phyloP scores from a whole-genome alignment of 2,888 invertebrate genomes.

The Caenorhabditis imperialis region DNA sequence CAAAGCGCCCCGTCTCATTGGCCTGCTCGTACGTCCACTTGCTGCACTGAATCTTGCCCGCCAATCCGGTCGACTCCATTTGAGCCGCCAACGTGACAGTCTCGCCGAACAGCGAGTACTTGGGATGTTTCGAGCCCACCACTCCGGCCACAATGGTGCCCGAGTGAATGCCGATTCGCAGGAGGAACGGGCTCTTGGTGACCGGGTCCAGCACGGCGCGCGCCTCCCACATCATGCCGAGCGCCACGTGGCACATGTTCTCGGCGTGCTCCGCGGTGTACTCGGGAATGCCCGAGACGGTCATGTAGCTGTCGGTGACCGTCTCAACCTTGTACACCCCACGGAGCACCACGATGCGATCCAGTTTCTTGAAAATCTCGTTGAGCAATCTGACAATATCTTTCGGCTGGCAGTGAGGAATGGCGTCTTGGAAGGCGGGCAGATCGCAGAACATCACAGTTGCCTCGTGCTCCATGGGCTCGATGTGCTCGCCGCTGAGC shows the following conservation, averaged over 20 bases:
- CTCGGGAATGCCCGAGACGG: constrained; percentile 70
- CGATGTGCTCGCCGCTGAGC: constrained; percentile 76
- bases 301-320: constrained; percentile 75
- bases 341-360: constrained; percentile 72
- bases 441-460: constrained; percentile 79
- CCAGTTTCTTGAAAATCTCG: constrained; percentile 78
- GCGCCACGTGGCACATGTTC: constrained; percentile 76
- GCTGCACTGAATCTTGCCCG: constrained; percentile 69
- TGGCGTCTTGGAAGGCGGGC: constrained; percentile 78
- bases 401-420: constrained; percentile 77
- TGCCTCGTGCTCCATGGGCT: constrained; percentile 73
- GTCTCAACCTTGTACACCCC: constrained; percentile 76
- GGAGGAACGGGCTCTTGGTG: constrained; percentile 56
- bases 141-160: constrained; percentile 73
- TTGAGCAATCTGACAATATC: constrained; percentile 79
- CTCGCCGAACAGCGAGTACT: constrained; percentile 71
- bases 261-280: constrained; percentile 72
- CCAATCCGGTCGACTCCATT: constrained; percentile 66
- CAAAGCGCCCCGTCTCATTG: constrained; percentile 69
- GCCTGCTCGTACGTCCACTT: constrained; percentile 61
- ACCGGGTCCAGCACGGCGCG: constrained; percentile 69
- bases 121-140: constrained; percentile 69
- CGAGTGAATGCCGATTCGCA: constrained; percentile 66
- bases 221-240: constrained; percentile 77
- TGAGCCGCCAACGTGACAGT: constrained; percentile 68